phyloP scores from a whole-genome alignment of 2,113 vertebrate species.

The Dicentrarchus labrax region DNA sequence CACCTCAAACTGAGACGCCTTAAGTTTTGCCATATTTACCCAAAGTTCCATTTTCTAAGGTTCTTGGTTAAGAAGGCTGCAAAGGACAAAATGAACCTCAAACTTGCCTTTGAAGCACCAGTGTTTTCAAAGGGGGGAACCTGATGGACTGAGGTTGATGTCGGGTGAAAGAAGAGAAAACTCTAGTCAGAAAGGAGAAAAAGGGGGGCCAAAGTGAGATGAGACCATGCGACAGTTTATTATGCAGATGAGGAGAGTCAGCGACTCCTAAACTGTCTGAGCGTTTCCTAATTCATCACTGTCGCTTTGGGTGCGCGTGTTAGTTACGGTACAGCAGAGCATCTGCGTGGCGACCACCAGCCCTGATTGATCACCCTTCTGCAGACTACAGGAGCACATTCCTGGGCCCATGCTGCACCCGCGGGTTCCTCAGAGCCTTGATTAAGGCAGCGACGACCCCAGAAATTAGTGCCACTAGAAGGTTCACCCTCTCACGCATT shows the following conservation, averaged over 20 bases:
- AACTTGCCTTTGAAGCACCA: background rate
- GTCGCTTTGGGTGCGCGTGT: constrained; percentile 45
- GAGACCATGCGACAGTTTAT: constrained; percentile 72
- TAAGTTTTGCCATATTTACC: background rate
- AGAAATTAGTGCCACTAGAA: constrained; percentile 51
- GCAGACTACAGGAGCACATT: constrained; percentile 35
- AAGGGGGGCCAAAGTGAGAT: constrained; percentile 40
- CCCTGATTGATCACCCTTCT: constrained; percentile 76
- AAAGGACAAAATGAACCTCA: background rate
- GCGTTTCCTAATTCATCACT: constrained; percentile 77
- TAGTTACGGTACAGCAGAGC: constrained; percentile 47
- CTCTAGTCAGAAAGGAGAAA: background rate
- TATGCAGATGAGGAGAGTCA: constrained; percentile 74
- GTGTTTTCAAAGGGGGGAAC: background rate
- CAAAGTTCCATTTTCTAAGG: background rate
- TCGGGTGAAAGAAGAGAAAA: constrained; percentile 22
- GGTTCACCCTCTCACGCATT: constrained; percentile 10
- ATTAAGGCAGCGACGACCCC: constrained; percentile 64
- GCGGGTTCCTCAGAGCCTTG: constrained; percentile 42
- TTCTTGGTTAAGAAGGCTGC: background rate
- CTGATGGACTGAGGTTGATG: background rate
- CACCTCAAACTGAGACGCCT: background rate
- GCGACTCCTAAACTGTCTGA: constrained; percentile 69
- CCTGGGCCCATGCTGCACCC: constrained; percentile 5
- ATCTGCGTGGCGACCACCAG: constrained; percentile 52